phyloP scores from a whole-genome alignment of 2,797 vertebrate genomes.

The Premnoplex brunnescens region DNA sequence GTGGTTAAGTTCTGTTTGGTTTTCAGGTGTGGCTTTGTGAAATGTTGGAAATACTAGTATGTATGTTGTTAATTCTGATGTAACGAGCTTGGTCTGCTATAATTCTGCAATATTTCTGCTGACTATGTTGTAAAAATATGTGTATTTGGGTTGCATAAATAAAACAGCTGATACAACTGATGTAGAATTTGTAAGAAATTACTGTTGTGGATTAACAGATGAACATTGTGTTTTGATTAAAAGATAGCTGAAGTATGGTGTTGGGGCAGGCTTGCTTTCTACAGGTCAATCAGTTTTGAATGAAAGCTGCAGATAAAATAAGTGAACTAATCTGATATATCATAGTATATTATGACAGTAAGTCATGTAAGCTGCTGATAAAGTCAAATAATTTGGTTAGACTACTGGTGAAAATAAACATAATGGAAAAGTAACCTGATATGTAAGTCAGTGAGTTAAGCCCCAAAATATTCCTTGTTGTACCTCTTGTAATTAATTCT shows the following conservation, averaged over 20 bases:
- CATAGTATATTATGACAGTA: not conserved
- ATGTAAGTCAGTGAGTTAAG: not conserved
- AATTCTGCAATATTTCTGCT: not conserved
- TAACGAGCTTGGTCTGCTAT: not conserved
- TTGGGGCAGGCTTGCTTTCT: not conserved
- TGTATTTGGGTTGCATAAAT: not conserved
- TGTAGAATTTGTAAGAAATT: not conserved
- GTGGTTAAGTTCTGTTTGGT: not conserved
- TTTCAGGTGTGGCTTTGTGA: not conserved
- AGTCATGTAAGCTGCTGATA: not conserved
- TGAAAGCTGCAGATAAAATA: conserved; percentile 41
- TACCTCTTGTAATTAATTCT: not conserved
- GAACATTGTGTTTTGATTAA: not conserved
- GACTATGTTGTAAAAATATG: not conserved
- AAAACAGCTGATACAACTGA: not conserved
- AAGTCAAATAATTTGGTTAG: conserved; percentile 17
- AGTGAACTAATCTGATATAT: not conserved
- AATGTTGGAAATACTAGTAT: not conserved
- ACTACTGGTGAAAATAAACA: not conserved
- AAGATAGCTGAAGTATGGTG: not conserved
- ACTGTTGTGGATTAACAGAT: not conserved
- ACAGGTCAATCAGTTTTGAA: not conserved
- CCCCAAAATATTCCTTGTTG: not conserved
- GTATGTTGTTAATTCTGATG: not conserved
- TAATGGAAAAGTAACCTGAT: not conserved